Evolutionary conservation across 2,888 invertebrate species (phyloP).

Genomic region (Brachypalpus laphriformis): DNA sequence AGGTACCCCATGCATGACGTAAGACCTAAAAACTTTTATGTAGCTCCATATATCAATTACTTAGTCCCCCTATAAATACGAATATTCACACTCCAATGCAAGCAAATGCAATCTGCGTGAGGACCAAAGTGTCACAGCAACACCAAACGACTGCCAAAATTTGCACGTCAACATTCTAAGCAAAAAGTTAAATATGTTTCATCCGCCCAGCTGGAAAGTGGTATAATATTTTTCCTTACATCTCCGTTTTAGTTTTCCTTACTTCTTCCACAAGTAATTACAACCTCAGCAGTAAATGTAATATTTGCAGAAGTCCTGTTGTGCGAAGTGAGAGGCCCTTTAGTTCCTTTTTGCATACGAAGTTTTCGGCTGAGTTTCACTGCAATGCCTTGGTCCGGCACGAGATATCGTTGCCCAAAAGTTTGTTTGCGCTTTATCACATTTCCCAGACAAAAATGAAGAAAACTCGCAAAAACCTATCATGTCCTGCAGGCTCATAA

Average conservation of each 20-base stretch:
- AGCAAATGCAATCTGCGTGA: neutral
- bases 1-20: too few relatives aligned
- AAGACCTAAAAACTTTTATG: too few relatives aligned
- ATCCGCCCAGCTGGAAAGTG: conserved; percentile 23
- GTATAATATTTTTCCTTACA: conserved; percentile 27
- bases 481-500: conserved; percentile 60
- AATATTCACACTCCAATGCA: too few relatives aligned
- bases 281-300: conserved; percentile 65
- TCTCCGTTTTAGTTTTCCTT: conserved; percentile 24
- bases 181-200: conserved; percentile 24
- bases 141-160: neutral
- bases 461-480: conserved; percentile 61
- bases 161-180: conserved; percentile 8
- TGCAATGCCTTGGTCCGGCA: conserved; percentile 34
- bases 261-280: conserved; percentile 53
- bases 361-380: conserved; percentile 33
- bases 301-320: conserved; percentile 53
- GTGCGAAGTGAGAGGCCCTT: conserved; percentile 31
- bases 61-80: too few relatives aligned
- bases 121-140: neutral
- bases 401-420: conserved; percentile 48
- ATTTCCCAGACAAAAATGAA: conserved; percentile 62
- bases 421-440: conserved; percentile 72
- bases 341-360: conserved; percentile 41
- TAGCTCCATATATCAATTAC: too few relatives aligned